Evolutionary conservation across 1,140 invertebrate genomes (phyloP), one percentile per base, ranked within the genome.

Genomic region (Drosophila tsacasi): DNA sequence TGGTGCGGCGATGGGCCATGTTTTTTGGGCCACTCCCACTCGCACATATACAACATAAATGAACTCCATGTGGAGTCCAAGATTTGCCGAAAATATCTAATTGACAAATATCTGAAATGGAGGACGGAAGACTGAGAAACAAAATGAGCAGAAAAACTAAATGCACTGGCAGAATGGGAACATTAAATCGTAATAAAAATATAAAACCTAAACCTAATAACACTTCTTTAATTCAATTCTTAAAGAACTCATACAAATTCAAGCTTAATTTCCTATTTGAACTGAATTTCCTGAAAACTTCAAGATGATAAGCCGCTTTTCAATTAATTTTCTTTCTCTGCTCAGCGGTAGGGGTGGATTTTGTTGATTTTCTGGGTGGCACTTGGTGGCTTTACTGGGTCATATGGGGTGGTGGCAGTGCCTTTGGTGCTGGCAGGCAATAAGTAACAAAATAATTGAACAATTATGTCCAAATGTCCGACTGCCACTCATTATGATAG

Each of bases 361-460:
- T 25, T 46, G 21, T 9, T 39, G 32, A 39, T 30, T 47, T 65
- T 46, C 30, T 39, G 27, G 30, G 47, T 35, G 58, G 21, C 4
- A 7, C 39, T 40, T 12, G 62, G 40, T 35, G 52, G 47, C 17
- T 39, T 44, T 37, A 32, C 30, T 44, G 57, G 50, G 57, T 39
- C 49, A 40, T 39, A 10, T 17, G 44, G 54, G 42, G 44, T 42
- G 23, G 42, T 46, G 19, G 52, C n/a, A 47, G 6, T 19, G 46
- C 39, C 21, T 21, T 37, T 64, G 60, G 46, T 21, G 37, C 47
- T 69, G 67, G 67, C 60, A 42, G 69, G 63, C 86, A 68, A 86
- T 91, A 79, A 90, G 85, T 90, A 91, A 91, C 84, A 82, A 79
- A 92, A 91, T 92, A 92, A 92, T 92, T 92, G 91, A 92, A 92